phyloP scores from a whole-genome alignment of 1,140 invertebrate species.

The Eufriesea mexicana region DNA sequence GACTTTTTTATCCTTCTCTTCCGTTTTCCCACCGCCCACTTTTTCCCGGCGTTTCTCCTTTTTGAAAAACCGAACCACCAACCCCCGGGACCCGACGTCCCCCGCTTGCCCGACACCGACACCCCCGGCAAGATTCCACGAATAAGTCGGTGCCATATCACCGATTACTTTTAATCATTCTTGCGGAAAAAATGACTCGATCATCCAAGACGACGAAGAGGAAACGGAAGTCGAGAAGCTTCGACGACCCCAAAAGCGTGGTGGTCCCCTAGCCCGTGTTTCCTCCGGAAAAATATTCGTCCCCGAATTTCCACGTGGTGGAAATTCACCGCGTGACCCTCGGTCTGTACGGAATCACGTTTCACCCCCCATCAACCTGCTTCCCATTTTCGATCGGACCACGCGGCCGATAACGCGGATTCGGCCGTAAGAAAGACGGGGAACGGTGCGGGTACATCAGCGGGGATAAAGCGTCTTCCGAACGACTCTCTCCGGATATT shows the following conservation, averaged over 20 bases:
- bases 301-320: background rate
- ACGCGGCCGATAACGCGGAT: background rate
- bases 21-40: background rate
- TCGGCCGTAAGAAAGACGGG: background rate
- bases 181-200: too few relatives aligned
- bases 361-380: background rate
- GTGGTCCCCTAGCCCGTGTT: too few relatives aligned
- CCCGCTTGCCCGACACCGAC: background rate
- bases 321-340: background rate
- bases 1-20: constrained; percentile 24
- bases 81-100: background rate
- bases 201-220: too few relatives aligned
- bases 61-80: constrained; percentile 28
- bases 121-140: constrained; percentile 5
- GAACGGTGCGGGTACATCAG: background rate
- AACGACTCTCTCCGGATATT: background rate
- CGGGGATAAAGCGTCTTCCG: too few relatives aligned
- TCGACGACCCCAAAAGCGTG: too few relatives aligned
- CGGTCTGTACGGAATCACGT: background rate
- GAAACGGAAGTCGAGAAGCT: too few relatives aligned
- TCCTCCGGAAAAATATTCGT: background rate
- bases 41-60: background rate
- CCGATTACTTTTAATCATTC: too few relatives aligned
- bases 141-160: constrained; percentile 23
- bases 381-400: background rate